Conservation (phyloP, 2,113 vertebrate species). For the Danionella cerebrum region DNA sequence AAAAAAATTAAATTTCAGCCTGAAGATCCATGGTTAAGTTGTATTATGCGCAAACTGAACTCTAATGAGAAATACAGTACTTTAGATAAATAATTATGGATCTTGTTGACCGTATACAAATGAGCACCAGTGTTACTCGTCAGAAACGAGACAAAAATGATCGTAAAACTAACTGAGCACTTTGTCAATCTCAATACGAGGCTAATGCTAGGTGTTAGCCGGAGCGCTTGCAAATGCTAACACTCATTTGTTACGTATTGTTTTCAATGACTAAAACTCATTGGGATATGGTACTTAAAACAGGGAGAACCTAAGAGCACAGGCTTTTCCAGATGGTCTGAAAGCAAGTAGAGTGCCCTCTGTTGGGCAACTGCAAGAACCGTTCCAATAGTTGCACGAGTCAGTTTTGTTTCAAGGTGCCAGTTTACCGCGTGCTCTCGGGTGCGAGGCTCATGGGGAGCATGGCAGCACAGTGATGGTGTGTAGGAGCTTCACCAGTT, state of each 20-base stretch:
- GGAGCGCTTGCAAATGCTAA: slow-evolving; percentile 3
- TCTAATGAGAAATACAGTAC: slow-evolving; percentile 10
- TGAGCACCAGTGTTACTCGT: slow-evolving; percentile 14
- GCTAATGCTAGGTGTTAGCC: neutral
- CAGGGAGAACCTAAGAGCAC: neutral
- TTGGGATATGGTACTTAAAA: neutral
- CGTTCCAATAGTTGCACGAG: neutral
- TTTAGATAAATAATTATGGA: slow-evolving; percentile 17
- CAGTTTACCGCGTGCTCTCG: neutral
- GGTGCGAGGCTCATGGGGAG: slow-evolving; percentile 13
- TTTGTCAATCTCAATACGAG: neutral
- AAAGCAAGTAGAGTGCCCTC: neutral
- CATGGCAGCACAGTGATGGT: slow-evolving; percentile 32
- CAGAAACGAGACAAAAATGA: neutral
- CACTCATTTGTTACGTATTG: neutral
- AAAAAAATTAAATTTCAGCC: slow-evolving; percentile 4
- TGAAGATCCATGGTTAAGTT: too few relatives aligned
- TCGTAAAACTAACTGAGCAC: neutral
- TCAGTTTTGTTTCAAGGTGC: neutral
- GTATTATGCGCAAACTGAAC: neutral
- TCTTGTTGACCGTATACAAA: slow-evolving; percentile 17
- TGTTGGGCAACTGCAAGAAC: slow-evolving; percentile 5
- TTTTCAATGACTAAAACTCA: neutral
- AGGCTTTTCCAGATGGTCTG: neutral
- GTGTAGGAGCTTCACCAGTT: slow-evolving; percentile 83